Evolutionary conservation across 2,797 vertebrate genomes (phyloP), one percentile per base, ranked within the genome.

Genomic region (Tenualosa thibaudeaui): DNA sequence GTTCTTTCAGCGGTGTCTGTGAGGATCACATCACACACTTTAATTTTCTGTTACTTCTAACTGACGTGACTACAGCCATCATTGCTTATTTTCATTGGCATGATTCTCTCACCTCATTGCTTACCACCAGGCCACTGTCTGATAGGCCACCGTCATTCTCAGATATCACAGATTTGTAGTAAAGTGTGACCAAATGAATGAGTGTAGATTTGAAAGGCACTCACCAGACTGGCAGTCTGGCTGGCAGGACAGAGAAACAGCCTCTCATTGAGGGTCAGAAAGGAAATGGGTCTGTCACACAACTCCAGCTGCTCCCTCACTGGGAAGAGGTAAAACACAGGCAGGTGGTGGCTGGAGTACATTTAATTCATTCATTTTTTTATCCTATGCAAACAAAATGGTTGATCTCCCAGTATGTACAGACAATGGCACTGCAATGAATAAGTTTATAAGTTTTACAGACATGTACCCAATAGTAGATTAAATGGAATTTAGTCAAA

Each of bases 171-270:
- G n/a, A n/a, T n/a, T n/a, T n/a, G n/a, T n/a, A n/a, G n/a, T n/a
- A n/a, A n/a, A n/a, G n/a, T n/a, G n/a, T n/a, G n/a, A 3, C 19
- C 19, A 5, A 58, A 19, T 5, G 19, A 65, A 65, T 31, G 24
- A 26, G 62, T 65, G 24, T 9, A 51, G 46, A 24, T 40, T 17
- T 46, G 51, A 1, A 13, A 9, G 2, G 62, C 24, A 86, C 96
- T 96, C 94, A 99, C 98, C 97, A 99, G 95, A 43, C 93, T 86
- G n/a, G 96, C 92, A 86, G 97, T 91, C 89, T 98, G 95, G n/a
- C 95, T 95, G 88, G 90, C 81, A 19, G 90, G 93, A 85, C 96
- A 98, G 84, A 96, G 93, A 51, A 98, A 99, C 82, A 99, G 95
- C 86, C 94, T 94, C 91, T 99, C 98, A 0, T 97, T 99, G 91